phyloP scores from a whole-genome alignment of 2,113 vertebrate species.

The Rhizomys pruinosus region DNA sequence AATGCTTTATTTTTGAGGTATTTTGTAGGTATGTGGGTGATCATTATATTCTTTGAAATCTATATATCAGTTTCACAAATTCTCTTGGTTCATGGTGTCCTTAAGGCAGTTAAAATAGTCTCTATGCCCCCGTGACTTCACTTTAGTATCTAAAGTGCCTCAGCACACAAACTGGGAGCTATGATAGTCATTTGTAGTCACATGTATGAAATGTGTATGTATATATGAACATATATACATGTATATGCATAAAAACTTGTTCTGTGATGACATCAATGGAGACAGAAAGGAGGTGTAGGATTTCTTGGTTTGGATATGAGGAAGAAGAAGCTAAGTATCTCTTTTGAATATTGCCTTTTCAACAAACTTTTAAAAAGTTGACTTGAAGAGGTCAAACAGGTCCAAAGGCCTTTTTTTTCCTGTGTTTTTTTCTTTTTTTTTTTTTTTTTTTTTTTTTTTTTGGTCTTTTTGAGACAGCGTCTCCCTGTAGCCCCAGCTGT shows the following conservation, averaged over 20 bases:
- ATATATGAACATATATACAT: neutral
- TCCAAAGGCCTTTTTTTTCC: neutral
- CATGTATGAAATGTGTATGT: neutral
- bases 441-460: too few species aligned
- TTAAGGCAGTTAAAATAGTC: neutral
- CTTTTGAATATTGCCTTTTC: neutral
- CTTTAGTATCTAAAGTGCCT: neutral
- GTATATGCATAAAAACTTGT: neutral
- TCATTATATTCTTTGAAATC: neutral
- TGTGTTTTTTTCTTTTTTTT: neutral
- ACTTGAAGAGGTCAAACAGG: neutral
- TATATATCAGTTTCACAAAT: neutral
- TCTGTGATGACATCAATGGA: neutral
- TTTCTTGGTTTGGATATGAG: neutral
- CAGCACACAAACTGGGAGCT: neutral
- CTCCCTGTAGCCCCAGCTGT: too few species aligned
- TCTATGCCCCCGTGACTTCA: neutral
- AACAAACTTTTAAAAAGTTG: neutral
- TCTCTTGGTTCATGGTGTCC: neutral
- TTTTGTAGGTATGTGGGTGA: neutral
- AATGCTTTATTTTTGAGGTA: neutral
- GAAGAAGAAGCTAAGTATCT: neutral
- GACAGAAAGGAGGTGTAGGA: neutral
- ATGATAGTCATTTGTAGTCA: neutral
- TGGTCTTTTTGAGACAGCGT: too few species aligned